A percentile compares a stretch with the other conserved stretches of the same genome.
Conservation (phyloP, 2,113 vertebrate species). For the Nestor notabilis region DNA sequence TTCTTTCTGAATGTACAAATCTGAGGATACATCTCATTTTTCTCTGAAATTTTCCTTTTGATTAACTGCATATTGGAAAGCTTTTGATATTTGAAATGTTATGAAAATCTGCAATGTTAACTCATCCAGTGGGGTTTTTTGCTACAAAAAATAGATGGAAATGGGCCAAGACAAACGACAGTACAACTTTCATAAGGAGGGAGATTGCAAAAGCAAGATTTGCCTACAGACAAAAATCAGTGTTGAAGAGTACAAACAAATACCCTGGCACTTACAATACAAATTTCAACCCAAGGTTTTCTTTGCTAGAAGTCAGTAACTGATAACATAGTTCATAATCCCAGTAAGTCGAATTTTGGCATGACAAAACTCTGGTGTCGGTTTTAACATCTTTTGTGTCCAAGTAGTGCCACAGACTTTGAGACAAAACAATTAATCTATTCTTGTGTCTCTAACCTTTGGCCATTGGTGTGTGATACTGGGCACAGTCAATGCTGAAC, state of each 20-base stretch:
- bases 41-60: not conserved
- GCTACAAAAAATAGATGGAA: not conserved
- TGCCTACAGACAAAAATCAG: not conserved
- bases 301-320: not conserved
- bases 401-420: not conserved
- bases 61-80: not conserved
- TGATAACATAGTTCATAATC: not conserved
- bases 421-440: not conserved
- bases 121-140: not conserved
- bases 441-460: not conserved
- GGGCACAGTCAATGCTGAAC: not conserved
- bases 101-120: not conserved
- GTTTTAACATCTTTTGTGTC: not conserved
- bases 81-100: not conserved
- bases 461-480: not conserved
- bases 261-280: not conserved
- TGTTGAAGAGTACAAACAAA: not conserved
- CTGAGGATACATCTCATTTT: not conserved
- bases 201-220: not conserved
- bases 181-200: not conserved
- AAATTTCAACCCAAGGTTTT: not conserved
- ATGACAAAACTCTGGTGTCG: not conserved
- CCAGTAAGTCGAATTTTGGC: not conserved
- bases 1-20: not conserved
- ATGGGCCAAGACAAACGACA: not conserved